phyloP scores from a whole-genome alignment of 2,888 invertebrate species.

The Rotaria socialis region DNA sequence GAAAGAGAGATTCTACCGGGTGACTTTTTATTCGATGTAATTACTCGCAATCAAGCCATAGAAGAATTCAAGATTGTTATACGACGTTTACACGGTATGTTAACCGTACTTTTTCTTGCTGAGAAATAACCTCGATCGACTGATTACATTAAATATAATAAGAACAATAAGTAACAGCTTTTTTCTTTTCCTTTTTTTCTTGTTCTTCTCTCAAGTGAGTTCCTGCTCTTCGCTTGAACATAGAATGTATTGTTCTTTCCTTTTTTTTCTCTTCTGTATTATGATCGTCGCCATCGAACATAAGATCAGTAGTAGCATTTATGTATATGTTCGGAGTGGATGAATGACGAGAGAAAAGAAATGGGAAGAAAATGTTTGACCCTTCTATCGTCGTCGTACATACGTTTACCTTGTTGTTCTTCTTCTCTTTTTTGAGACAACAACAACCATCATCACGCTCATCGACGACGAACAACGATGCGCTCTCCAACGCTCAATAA shows the following conservation, averaged over 20 bases:
- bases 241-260: background rate
- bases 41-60: background rate
- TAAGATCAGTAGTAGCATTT: conserved; percentile 13
- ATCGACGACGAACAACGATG: conserved; percentile 10
- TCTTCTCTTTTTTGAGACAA: conserved; percentile 29
- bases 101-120: background rate
- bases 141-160: background rate
- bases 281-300: conserved; percentile 4
- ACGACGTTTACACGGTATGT: background rate
- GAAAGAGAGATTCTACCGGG: background rate
- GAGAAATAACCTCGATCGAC: background rate
- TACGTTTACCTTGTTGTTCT: conserved; percentile 13
- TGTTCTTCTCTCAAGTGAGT: background rate
- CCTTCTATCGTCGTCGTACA: conserved; percentile 1
- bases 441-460: background rate
- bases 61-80: conserved; percentile 31
- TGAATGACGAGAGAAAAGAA: background rate
- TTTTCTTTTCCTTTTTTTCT: background rate
- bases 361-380: conserved; percentile 21
- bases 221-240: background rate
- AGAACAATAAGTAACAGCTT: background rate
- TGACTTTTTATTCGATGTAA: conserved; percentile 17
- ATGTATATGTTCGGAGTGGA: background rate
- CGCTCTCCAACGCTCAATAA: background rate
- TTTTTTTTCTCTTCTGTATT: background rate